Evolutionary conservation across 2,888 invertebrate species (phyloP).

Genomic region (Thecocarcelia acutangulata): DNA sequence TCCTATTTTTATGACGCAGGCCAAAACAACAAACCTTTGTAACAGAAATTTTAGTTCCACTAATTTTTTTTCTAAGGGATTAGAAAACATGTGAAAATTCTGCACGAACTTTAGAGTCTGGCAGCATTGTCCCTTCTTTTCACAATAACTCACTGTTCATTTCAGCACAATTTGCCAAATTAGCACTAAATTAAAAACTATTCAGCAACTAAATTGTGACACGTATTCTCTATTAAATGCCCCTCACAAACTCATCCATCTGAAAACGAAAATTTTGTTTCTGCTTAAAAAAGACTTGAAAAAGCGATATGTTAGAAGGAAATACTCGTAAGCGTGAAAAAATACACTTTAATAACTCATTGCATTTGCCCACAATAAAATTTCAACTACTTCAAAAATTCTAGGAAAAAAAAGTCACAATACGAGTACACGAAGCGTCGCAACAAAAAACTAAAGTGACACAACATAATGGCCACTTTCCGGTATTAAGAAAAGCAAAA

Average conservation of each 20-base stretch:
- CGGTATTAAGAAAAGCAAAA: conserved; percentile 56
- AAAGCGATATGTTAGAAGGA: not conserved
- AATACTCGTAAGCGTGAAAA: conserved; percentile 2
- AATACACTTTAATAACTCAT: conserved; percentile 60
- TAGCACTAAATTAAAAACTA: conserved; percentile 20
- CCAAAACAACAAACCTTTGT: too few relatives aligned
- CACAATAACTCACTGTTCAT: too few relatives aligned
- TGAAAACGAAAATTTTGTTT: conserved; percentile 2
- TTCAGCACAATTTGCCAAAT: not conserved
- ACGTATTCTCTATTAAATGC: conserved; percentile 35
- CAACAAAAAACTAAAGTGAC: conserved; percentile 68
- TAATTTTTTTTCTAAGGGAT: too few relatives aligned
- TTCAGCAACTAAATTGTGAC: conserved; percentile 5
- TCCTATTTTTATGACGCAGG: too few relatives aligned
- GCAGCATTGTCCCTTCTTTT: too few relatives aligned
- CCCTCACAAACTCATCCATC: conserved; percentile 4
- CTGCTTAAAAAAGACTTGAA: not conserved
- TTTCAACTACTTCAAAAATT: conserved; percentile 42
- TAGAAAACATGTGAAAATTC: too few relatives aligned
- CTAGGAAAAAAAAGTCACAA: not conserved
- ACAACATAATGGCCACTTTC: conserved; percentile 71
- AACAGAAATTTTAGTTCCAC: too few relatives aligned
- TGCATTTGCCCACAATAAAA: conserved; percentile 62
- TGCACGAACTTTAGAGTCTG: too few relatives aligned
- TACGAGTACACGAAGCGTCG: conserved; percentile 56